phyloP scores from a whole-genome alignment of 2,797 vertebrate species.

The Myiotriccus ornatus region DNA sequence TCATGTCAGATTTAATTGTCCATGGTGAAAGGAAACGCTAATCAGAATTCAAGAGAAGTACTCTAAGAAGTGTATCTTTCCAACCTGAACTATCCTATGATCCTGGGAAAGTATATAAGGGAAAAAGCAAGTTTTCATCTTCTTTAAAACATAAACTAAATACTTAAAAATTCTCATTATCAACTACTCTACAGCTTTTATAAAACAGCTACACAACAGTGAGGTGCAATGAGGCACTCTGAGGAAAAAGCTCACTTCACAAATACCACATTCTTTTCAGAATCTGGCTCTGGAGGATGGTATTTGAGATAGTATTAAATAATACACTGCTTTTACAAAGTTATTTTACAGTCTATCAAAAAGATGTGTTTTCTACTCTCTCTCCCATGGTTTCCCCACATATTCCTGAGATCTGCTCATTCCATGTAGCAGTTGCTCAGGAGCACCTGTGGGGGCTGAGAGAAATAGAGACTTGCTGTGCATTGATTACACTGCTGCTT shows the following conservation, averaged over 20 bases:
- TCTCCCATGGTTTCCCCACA: neutral
- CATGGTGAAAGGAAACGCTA: conserved; percentile 3
- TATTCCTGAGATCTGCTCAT: neutral
- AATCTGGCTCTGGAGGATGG: neutral
- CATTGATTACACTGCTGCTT: accelerated
- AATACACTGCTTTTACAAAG: neutral
- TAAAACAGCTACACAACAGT: neutral
- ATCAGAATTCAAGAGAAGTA: conserved; percentile 15
- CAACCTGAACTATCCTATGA: neutral
- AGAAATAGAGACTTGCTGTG: neutral
- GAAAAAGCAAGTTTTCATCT: neutral
- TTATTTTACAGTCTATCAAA: neutral
- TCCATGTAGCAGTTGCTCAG: neutral
- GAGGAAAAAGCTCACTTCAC: neutral
- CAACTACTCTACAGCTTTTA: neutral
- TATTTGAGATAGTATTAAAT: neutral
- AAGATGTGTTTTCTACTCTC: neutral
- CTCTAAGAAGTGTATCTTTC: conserved; percentile 18
- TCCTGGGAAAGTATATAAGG: neutral
- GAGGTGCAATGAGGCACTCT: neutral
- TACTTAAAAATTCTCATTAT: neutral
- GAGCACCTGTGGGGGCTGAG: neutral
- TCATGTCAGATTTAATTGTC: conserved; percentile 46
- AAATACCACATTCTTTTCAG: neutral
- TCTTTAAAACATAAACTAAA: neutral